Conservation (phyloP, 2,113 vertebrate genomes). For the Calypte anna region DNA sequence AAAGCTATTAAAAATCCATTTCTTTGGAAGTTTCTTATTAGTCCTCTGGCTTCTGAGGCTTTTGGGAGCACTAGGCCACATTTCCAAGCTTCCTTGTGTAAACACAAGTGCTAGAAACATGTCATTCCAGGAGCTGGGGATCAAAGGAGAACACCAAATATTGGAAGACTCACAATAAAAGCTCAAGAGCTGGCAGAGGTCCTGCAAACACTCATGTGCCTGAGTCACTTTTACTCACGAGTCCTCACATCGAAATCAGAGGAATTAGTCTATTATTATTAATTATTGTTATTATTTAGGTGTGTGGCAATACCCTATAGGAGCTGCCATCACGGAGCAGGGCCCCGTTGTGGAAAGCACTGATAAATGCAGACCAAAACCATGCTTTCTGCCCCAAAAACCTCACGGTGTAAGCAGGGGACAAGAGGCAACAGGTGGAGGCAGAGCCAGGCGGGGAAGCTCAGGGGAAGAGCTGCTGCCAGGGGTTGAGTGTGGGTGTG, state of each 20-base stretch:
- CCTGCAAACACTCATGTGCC: background rate
- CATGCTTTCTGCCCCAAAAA: conserved; percentile 55
- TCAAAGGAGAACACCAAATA: conserved; percentile 65
- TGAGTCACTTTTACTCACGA: conserved; percentile 68
- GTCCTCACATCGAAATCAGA: conserved; percentile 64
- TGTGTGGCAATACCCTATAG: conserved; percentile 50
- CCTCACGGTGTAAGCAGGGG: background rate
- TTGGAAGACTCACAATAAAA: conserved; percentile 60
- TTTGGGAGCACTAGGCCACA: conserved; percentile 10
- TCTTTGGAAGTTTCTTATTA: conserved; percentile 9
- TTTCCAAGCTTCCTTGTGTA: conserved; percentile 39
- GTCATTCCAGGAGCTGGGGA: conserved; percentile 44
- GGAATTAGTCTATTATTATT: conserved; percentile 62
- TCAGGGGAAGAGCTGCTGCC: background rate
- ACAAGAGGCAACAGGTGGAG: conserved; percentile 59
- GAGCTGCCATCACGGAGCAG: background rate
- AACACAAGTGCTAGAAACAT: conserved; percentile 46
- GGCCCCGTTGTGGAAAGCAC: conserved; percentile 28
- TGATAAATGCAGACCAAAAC: conserved; percentile 18
- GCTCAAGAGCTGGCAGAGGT: conserved; percentile 29
- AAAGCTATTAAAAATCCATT: conserved; percentile 6
- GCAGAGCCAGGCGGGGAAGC: background rate
- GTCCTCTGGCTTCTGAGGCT: conserved; percentile 2
- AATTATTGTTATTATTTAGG: conserved; percentile 68
- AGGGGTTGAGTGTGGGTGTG: conserved; percentile 28